Percentiles rank a stretch among this genome's conserved stretches.
Evolutionary conservation across 1,140 invertebrate species (phyloP).

Genomic region (Luehdorfia chinensis): DNA sequence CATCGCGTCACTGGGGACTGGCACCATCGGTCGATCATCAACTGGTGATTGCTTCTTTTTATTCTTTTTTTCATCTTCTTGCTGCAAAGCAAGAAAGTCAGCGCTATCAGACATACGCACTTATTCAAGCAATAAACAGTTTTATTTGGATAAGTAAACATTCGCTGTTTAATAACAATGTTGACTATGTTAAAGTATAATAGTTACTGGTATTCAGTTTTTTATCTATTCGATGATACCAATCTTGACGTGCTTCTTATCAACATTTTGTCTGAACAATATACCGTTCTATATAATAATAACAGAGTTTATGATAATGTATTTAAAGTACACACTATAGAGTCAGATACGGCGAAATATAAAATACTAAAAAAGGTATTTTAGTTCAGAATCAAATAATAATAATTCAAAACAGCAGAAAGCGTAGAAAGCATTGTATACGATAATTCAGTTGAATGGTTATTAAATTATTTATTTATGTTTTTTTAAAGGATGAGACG

Average conservation of each 20-base stretch:
- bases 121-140: slow-evolving; percentile 3
- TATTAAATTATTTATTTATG: too few species aligned
- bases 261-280: slow-evolving; percentile 43
- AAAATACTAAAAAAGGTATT: too few species aligned
- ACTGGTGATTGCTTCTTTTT: slow-evolving; percentile 64
- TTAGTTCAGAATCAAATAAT: too few species aligned
- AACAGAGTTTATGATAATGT: slow-evolving; percentile 2
- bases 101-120: slow-evolving; percentile 54
- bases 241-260: slow-evolving; percentile 38
- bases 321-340: slow-evolving; percentile 2
- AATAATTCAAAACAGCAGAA: too few species aligned
- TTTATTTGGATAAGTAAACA: not conserved
- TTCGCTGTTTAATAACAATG: too few species aligned
- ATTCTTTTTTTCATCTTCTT: slow-evolving; percentile 67
- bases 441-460: too few species aligned
- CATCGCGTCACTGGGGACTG: slow-evolving; percentile 66
- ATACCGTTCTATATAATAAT: slow-evolving; percentile 12
- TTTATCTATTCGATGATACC: slow-evolving; percentile 50
- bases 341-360: too few species aligned
- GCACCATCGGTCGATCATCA: slow-evolving; percentile 58
- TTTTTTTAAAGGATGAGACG: too few species aligned
- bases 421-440: too few species aligned
- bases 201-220: slow-evolving; percentile 16
- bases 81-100: slow-evolving; percentile 46
- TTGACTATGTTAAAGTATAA: too few species aligned